These are phyloP conservation scores for Halesus radiatus DNA, from an alignment of 1,140 invertebrate species.

Conservation along the genomic window DNA sequence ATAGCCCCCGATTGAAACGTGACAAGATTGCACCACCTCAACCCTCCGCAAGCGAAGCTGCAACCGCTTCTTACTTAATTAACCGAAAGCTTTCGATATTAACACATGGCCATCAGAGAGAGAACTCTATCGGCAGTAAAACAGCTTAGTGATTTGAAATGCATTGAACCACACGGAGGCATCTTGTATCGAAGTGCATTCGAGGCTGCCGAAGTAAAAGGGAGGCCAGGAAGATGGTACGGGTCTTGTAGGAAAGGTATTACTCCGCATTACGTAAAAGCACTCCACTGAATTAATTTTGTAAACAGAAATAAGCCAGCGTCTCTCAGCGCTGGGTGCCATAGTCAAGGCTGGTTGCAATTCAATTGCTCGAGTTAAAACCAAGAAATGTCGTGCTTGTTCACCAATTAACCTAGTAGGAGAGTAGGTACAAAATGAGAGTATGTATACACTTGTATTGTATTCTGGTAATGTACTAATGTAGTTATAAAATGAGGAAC, in stretches of 20 bases:
- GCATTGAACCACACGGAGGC: neutral
- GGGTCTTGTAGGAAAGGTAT: neutral
- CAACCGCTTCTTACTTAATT: slow-evolving; percentile 8
- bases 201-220: neutral
- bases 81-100: slow-evolving; percentile 30
- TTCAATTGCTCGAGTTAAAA: slow-evolving; percentile 24
- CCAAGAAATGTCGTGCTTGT: slow-evolving; percentile 5
- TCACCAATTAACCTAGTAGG: neutral
- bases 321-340: neutral
- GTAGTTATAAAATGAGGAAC: no score
- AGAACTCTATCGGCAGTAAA: neutral
- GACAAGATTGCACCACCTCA: neutral
- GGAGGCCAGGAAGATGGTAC: slow-evolving; percentile 1
- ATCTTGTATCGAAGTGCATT: neutral
- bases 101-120: slow-evolving; percentile 10
- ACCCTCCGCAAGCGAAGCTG: neutral
- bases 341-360: neutral
- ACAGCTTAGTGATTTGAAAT: neutral
- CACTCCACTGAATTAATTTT: slow-evolving; percentile 43
- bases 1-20: neutral
- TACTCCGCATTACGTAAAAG: slow-evolving; percentile 26
- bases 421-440: no score
- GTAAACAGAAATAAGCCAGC: slow-evolving; percentile 31
- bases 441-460: no score
- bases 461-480: no score